These are phyloP conservation scores for Pseudomyrmex pallidus DNA, from an alignment of 1,140 invertebrate species.

Conservation along the genomic window DNA sequence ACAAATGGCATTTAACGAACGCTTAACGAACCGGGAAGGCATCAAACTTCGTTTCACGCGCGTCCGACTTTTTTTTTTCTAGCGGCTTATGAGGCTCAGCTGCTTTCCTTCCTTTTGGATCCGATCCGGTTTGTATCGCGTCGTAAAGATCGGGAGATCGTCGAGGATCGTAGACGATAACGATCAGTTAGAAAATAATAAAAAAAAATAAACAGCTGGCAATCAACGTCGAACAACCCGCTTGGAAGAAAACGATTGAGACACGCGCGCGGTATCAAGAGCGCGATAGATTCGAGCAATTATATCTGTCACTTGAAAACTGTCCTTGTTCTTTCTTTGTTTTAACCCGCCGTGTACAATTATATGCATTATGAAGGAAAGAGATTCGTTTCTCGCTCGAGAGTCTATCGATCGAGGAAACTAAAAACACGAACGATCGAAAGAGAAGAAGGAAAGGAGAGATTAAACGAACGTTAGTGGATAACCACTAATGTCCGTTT, in stretches of 20 bases:
- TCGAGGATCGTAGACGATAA: background rate
- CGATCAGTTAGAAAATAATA: background rate
- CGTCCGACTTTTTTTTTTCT: conserved; percentile 49
- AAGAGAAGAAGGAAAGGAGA: conserved; percentile 11
- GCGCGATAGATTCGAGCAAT: conserved; percentile 21
- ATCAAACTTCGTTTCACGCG: conserved; percentile 44
- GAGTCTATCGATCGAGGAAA: background rate
- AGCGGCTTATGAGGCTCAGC: conserved; percentile 45
- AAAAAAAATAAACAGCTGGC: conserved; percentile 33
- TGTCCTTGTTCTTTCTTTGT: background rate
- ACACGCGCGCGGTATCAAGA: conserved; percentile 41
- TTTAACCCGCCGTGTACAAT: conserved; percentile 47
- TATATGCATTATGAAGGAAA: conserved; percentile 67
- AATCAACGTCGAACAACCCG: conserved; percentile 36
- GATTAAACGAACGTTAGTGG: conserved; percentile 3
- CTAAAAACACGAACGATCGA: conserved; percentile 3
- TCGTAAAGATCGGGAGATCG: conserved; percentile 17
- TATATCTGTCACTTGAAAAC: background rate
- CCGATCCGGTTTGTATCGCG: conserved; percentile 23
- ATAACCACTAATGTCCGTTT: conserved; percentile 52
- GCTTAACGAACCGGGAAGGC: conserved; percentile 59
- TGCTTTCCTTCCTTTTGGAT: too few species aligned
- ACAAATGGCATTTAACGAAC: conserved; percentile 60
- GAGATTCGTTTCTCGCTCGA: conserved; percentile 25
- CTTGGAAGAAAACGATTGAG: background rate